Evolutionary conservation across 2,888 invertebrate species (phyloP).

Genomic region (Pristionchus arcanus): DNA sequence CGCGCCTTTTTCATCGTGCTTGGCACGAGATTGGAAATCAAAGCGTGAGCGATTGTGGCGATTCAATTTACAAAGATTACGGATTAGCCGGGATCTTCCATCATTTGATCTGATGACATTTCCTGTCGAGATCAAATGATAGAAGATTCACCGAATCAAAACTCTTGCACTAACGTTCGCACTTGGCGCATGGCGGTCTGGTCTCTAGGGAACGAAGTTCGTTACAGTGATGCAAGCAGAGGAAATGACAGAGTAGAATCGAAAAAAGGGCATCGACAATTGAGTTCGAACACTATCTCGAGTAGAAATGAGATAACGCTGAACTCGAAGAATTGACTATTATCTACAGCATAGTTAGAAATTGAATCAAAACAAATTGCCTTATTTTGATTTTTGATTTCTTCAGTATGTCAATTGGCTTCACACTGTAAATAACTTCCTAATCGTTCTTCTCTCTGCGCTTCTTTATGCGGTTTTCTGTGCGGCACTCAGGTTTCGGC

Average conservation of each 20-base stretch:
- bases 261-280: too few species aligned
- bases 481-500: neutral
- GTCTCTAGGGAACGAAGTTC: too few species aligned
- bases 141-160: neutral
- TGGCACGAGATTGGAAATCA: neutral
- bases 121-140: neutral
- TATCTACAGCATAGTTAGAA: neutral
- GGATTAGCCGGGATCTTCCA: neutral
- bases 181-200: too few species aligned
- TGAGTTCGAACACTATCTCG: too few species aligned
- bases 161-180: too few species aligned
- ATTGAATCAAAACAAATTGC: neutral
- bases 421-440: constrained; percentile 22
- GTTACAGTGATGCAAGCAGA: too few species aligned
- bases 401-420: constrained; percentile 17
- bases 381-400: too few species aligned
- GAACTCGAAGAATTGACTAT: too few species aligned
- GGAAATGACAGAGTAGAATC: too few species aligned
- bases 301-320: too few species aligned
- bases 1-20: neutral
- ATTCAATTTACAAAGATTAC: neutral
- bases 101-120: neutral
- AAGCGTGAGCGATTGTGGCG: neutral
- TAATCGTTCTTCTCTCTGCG: constrained; percentile 2
- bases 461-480: neutral